phyloP scores from a whole-genome alignment of 1,140 invertebrate genomes.

The Hylaeus volcanicus region DNA sequence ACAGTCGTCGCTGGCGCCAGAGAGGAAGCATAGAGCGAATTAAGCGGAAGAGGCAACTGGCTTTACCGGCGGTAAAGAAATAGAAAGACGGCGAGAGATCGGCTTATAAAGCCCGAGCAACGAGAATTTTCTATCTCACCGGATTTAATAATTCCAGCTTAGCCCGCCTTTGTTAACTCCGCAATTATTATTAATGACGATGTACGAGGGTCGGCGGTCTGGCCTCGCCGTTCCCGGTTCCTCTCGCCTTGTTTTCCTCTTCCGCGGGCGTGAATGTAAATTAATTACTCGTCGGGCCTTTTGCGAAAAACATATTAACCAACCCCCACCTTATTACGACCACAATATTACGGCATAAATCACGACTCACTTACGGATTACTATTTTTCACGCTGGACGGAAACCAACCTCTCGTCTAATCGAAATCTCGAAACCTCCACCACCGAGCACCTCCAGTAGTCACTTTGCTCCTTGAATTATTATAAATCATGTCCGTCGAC shows the following conservation, averaged over 20 bases:
- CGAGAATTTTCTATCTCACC: conserved; percentile 65
- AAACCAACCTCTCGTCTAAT: neutral
- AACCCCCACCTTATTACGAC: conserved; percentile 63
- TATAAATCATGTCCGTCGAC: too few relatives aligned
- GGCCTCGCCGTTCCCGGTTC: conserved; percentile 25
- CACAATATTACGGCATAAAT: conserved; percentile 74
- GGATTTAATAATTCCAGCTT: conserved; percentile 68
- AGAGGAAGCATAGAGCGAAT: conserved; percentile 15
- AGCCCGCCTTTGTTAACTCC: conserved; percentile 66
- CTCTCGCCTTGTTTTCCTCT: conserved; percentile 31
- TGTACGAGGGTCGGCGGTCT: conserved; percentile 57
- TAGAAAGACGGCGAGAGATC: neutral
- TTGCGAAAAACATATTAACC: conserved; percentile 71
- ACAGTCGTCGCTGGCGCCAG: too few relatives aligned
- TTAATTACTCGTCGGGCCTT: conserved; percentile 70
- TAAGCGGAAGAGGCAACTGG: neutral
- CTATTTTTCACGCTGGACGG: conserved; percentile 26
- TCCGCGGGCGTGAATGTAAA: conserved; percentile 69
- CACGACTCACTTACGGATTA: conserved; percentile 69
- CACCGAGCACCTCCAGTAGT: too few relatives aligned
- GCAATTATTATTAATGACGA: conserved; percentile 73
- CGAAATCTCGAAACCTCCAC: conserved; percentile 19
- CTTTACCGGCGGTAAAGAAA: conserved; percentile 3
- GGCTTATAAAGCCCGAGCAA: conserved; percentile 30
- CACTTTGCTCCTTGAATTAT: too few relatives aligned